Base-by-base conservation (phyloP, 2,797 vertebrate species). In the Potorous gilbertii region DNA sequence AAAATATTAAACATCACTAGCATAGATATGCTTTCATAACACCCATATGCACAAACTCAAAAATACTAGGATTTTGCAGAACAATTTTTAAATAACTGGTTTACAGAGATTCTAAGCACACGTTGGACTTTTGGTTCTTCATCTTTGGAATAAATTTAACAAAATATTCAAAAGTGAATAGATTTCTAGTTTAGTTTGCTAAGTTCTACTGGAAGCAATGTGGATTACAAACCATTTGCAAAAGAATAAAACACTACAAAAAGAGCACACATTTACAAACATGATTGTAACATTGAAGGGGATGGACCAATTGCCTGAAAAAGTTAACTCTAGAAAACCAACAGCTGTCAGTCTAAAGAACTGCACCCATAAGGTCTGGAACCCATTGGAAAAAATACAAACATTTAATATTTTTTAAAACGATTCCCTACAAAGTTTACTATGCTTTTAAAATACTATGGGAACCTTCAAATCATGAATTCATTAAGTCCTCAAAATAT, bases 371-470 rank as follows among this genome's bases (percentile, higher is more conserved):
- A 96, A 96, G 92, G 29, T 28, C 27, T 93, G 14, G 91, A 11
- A 94, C 2, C 11, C 14, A 50, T 94, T 91, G 94, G 52, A 28
- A 96, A n/a, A 57, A 96, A 54, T 91, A 46, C n/a, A 95, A 96
- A 74, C 12, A 94, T 56, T 57, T 96, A 96, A 96, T 28, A 94
- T n/a, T 92, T 92, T 56, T 29, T 31, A 93, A 93, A 96, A 96
- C 96, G n/a, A 56, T 94, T n/a, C 59, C 2, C 93, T 5, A 52
- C 96, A 92, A 59, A 91, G 1, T 29, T 95, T 95, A 97, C 9
- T 97, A 31, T 94, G 62, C 11, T 92, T 95, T 94, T 97, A 97
- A n/a, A 97, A 93, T 95, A 95, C 21, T 46, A 46, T 91, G 29
- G 14, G 89, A 95, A 96, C 96, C 90, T 81, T 91, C 93, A 93